These are phyloP conservation scores for Diaphora mendica DNA, from an alignment of 2,888 invertebrate genomes.

Conservation along the genomic window DNA sequence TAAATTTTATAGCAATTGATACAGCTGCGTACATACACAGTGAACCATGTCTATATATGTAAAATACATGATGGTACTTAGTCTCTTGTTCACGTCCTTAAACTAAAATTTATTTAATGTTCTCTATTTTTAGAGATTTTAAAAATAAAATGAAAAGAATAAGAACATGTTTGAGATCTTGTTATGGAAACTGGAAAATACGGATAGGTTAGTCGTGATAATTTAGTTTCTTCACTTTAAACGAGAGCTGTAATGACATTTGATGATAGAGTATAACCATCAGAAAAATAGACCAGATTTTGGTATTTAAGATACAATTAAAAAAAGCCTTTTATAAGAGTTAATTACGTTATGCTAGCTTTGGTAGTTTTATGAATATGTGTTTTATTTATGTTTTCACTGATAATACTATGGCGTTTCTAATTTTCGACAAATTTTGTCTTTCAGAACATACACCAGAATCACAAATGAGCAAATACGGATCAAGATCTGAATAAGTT, in stretches of 20 bases:
- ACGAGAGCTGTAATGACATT: too few relatives aligned
- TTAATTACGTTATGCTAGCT: neutral
- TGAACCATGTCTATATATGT: constrained; percentile 53
- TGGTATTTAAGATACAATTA: too few relatives aligned
- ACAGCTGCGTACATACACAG: constrained; percentile 63
- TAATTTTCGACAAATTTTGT: neutral
- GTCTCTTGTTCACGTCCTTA: neutral
- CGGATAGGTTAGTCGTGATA: neutral
- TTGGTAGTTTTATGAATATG: neutral
- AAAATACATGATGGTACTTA: constrained; percentile 47
- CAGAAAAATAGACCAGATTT: too few relatives aligned
- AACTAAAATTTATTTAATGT: neutral
- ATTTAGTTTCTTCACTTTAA: too few relatives aligned
- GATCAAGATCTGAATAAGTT: neutral
- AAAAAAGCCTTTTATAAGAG: too few relatives aligned
- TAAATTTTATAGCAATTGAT: constrained; percentile 74
- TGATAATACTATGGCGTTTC: neutral
- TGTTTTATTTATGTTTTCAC: too few relatives aligned
- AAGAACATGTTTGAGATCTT: neutral
- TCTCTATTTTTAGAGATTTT: too few relatives aligned
- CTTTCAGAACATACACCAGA: neutral
- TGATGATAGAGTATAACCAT: too few relatives aligned
- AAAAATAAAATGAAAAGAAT: too few relatives aligned
- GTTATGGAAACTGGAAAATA: neutral
- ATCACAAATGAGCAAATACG: neutral